These are phyloP conservation scores for Oceanodroma leucorhoa DNA, from an alignment of 2,797 vertebrate genomes.

Conservation along the genomic window DNA sequence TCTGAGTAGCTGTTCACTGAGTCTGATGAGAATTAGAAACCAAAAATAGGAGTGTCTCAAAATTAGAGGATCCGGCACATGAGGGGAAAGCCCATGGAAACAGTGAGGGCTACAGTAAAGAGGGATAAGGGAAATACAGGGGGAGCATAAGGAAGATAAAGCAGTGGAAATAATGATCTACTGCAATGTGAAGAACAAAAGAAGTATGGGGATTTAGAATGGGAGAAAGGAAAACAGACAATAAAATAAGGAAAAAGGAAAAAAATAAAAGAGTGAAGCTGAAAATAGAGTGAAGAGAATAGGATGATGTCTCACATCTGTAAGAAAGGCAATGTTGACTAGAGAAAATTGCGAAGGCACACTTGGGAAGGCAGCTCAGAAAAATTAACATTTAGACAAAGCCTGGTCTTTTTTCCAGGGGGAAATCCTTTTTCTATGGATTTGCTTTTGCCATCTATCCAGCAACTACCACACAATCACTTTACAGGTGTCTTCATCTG, in stretches of 20 bases:
- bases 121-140: not conserved
- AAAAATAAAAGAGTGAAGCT: not conserved
- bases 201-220: not conserved
- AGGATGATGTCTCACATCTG: not conserved
- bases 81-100: not conserved
- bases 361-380: not conserved
- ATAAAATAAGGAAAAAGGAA: not conserved
- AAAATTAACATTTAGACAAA: not conserved
- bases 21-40: not conserved
- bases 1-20: not conserved
- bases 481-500: not conserved
- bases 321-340: not conserved
- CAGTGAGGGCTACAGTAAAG: not conserved
- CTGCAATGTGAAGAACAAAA: not conserved
- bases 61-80: not conserved
- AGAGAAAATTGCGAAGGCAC: not conserved
- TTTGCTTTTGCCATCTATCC: not conserved
- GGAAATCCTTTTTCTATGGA: not conserved
- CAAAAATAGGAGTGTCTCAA: not conserved
- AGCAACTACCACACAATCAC: not conserved
- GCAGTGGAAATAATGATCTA: not conserved
- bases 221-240: not conserved
- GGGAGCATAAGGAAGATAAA: not conserved
- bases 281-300: not conserved
- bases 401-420: not conserved